Percentiles rank a stretch among this genome's conserved stretches.
Conservation (phyloP, 2,888 invertebrate species). For the Drosophila niveifrons region DNA sequence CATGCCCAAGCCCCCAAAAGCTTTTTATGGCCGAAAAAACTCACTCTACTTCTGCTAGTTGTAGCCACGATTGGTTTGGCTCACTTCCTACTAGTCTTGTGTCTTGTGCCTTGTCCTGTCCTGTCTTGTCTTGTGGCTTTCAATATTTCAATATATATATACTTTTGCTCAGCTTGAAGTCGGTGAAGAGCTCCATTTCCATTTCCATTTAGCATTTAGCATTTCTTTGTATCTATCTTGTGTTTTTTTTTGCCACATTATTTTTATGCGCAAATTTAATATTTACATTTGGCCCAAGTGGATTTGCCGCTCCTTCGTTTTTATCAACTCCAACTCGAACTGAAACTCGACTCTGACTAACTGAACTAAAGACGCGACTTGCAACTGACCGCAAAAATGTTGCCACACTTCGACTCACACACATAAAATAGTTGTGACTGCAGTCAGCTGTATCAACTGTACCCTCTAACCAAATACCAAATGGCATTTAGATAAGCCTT, state of each 20-base stretch:
- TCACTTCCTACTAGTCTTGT: neutral
- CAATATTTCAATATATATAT: slow-evolving; percentile 36
- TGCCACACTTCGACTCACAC: slow-evolving; percentile 1
- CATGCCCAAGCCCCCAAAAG: slow-evolving; percentile 39
- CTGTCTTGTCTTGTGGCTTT: slow-evolving; percentile 2
- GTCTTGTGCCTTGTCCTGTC: neutral
- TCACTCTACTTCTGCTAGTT: slow-evolving; percentile 41
- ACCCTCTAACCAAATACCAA: slow-evolving; percentile 61
- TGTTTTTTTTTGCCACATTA: slow-evolving; percentile 44
- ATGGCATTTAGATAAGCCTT: slow-evolving; percentile 74
- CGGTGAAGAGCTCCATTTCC: slow-evolving; percentile 22
- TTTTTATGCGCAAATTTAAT: slow-evolving; percentile 77
- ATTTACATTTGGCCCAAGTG: slow-evolving; percentile 75
- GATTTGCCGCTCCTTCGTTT: slow-evolving; percentile 50
- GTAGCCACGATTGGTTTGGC: neutral
- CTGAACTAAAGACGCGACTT: neutral
- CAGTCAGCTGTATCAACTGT: slow-evolving; percentile 23
- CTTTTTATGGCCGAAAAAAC: slow-evolving; percentile 64
- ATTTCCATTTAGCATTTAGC: slow-evolving; percentile 39
- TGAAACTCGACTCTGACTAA: slow-evolving; percentile 11
- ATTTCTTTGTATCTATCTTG: slow-evolving; percentile 42
- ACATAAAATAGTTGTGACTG: slow-evolving; percentile 25
- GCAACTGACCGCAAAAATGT: slow-evolving; percentile 37
- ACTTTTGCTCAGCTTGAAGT: slow-evolving; percentile 14
- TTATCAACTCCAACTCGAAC: slow-evolving; percentile 40